A percentile compares a stretch with the other conserved stretches of the same genome.
phyloP scores from a whole-genome alignment of 2,113 vertebrate species.

The Blennius ocellaris region DNA sequence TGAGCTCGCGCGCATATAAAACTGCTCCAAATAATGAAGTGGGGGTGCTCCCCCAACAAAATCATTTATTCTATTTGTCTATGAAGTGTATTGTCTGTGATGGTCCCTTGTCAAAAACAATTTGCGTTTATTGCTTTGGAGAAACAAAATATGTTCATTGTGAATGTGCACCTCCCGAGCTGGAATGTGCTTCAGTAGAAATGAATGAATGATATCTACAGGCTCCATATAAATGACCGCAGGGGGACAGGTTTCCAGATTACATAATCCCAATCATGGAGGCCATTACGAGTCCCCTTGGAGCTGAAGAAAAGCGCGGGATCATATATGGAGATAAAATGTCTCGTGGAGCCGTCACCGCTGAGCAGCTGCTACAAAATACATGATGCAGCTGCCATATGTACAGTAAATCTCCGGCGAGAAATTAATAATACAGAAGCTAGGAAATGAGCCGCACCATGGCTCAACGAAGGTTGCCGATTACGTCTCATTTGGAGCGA shows the following conservation, averaged over 20 bases:
- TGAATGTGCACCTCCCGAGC: background rate
- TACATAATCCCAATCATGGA: conserved; percentile 6
- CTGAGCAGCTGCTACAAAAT: conserved; percentile 1
- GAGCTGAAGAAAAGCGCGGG: conserved; percentile 13
- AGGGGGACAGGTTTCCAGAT: conserved; percentile 26
- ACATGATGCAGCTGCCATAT: background rate
- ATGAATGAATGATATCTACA: background rate
- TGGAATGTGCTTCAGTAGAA: background rate
- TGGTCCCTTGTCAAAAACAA: conserved; percentile 68
- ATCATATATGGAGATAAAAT: conserved; percentile 35
- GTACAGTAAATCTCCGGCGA: conserved; percentile 1
- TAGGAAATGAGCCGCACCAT: background rate
- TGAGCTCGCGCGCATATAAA: conserved; percentile 15
- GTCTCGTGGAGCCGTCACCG: background rate
- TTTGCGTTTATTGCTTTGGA: conserved; percentile 48
- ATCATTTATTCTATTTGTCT: conserved; percentile 35
- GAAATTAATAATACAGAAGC: conserved; percentile 4
- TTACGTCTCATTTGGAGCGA: background rate
- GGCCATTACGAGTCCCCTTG: conserved; percentile 28
- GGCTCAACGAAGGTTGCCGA: background rate
- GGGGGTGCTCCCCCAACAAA: conserved; percentile 8
- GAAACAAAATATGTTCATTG: conserved; percentile 33
- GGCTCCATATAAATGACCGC: background rate
- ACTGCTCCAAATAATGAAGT: conserved; percentile 26
- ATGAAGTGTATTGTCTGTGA: conserved; percentile 56